These are phyloP conservation scores for Diorhabda carinulata DNA, from an alignment of 1,140 invertebrate species.

Conservation along the genomic window DNA sequence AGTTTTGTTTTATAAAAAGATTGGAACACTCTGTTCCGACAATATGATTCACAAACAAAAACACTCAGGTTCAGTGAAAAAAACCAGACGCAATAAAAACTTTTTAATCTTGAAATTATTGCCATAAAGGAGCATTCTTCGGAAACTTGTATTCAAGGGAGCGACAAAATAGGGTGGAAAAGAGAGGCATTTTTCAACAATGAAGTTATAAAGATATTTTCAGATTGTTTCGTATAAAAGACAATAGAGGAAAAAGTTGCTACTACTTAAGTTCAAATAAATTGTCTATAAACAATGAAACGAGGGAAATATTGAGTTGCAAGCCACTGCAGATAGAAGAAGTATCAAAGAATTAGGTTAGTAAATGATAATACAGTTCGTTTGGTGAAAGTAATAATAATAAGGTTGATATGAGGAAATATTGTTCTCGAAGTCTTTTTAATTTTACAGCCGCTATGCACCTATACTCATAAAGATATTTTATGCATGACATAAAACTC, in stretches of 20 bases:
- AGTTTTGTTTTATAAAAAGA: conserved; percentile 3
- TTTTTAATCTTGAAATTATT: not conserved
- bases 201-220: conserved; percentile 1
- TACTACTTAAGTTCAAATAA: no score
- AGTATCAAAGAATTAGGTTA: no score
- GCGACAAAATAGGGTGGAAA: not conserved
- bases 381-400: no score
- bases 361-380: no score
- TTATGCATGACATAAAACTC: no score
- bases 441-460: no score
- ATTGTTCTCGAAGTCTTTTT: no score
- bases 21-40: not conserved
- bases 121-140: not conserved
- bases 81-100: conserved; percentile 1
- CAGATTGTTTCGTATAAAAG: not conserved
- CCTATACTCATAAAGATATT: no score
- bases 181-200: not conserved
- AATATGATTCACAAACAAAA: not conserved
- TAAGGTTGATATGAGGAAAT: no score
- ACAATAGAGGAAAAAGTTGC: not conserved
- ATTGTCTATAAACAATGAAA: no score
- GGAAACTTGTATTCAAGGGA: not conserved
- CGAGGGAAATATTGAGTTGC: no score
- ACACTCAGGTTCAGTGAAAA: not conserved
- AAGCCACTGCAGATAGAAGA: no score